Evolutionary conservation across 2,113 vertebrate genomes (phyloP).

Genomic region (Atrichornis clamosus): DNA sequence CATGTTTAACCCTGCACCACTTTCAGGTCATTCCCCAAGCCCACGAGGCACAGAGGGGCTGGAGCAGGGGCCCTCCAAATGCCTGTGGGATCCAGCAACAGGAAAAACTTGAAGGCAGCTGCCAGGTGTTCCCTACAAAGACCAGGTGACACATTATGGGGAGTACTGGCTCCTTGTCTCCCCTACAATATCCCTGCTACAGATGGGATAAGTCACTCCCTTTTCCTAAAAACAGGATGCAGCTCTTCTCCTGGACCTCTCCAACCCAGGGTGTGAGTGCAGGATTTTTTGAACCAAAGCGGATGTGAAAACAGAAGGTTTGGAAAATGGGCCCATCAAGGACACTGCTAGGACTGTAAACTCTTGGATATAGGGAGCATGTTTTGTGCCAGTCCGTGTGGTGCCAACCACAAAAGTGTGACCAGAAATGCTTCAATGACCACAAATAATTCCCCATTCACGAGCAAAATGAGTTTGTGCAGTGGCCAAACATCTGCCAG

Average conservation of each 20-base stretch:
- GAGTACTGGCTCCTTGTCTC: neutral
- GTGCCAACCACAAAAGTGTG: neutral
- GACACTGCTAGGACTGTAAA: neutral
- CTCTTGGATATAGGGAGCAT: neutral
- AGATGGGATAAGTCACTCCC: neutral
- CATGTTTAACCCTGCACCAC: neutral
- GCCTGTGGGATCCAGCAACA: neutral
- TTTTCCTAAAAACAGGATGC: neutral
- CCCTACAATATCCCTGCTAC: neutral
- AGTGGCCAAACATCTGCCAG: neutral
- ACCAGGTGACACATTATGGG: neutral
- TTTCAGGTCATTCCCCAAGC: neutral
- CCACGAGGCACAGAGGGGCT: neutral
- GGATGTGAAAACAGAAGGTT: neutral
- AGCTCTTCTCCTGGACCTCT: neutral
- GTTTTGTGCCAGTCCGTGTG: neutral
- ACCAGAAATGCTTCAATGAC: neutral
- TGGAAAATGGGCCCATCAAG: neutral
- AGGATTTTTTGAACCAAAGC: neutral
- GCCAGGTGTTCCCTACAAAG: neutral
- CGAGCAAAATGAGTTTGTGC: neutral
- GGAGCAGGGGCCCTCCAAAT: neutral
- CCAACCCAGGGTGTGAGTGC: neutral
- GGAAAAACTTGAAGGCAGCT: neutral
- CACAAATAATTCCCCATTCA: neutral